Conservation (phyloP, 1,140 invertebrate species). For the Temnothorax longispinosus region DNA sequence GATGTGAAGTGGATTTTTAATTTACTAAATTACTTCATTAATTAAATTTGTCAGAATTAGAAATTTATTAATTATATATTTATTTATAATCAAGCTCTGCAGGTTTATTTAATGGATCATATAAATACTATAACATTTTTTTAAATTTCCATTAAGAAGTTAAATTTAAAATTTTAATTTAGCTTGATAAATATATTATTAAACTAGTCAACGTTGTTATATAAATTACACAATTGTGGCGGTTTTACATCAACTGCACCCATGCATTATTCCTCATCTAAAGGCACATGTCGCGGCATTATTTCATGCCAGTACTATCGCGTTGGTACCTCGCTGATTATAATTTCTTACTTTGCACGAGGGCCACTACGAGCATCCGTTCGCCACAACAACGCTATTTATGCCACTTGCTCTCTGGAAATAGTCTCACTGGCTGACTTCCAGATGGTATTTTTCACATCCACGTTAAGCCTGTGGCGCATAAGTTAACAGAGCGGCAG, state of each 20-base stretch:
- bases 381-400: constrained; percentile 71
- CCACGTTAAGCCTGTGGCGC: constrained; percentile 42
- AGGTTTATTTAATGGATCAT: neutral
- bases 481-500: constrained; percentile 27
- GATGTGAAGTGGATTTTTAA: neutral
- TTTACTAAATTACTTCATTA: neutral
- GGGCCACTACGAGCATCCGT: constrained; percentile 32
- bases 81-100: neutral
- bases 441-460: constrained; percentile 72
- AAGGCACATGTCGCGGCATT: neutral
- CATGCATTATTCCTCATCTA: neutral
- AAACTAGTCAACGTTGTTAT: neutral
- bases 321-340: constrained; percentile 8
- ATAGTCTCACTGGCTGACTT: constrained; percentile 69
- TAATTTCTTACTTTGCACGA: constrained; percentile 7
- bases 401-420: constrained; percentile 67
- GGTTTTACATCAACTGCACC: neutral
- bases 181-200: neutral
- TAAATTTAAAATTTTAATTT: neutral
- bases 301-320: neutral
- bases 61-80: neutral
- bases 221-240: neutral
- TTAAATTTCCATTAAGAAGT: neutral
- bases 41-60: neutral
- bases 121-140: neutral